Conservation (phyloP, 2,113 vertebrate species). For the Elaphurus davidianus region DNA sequence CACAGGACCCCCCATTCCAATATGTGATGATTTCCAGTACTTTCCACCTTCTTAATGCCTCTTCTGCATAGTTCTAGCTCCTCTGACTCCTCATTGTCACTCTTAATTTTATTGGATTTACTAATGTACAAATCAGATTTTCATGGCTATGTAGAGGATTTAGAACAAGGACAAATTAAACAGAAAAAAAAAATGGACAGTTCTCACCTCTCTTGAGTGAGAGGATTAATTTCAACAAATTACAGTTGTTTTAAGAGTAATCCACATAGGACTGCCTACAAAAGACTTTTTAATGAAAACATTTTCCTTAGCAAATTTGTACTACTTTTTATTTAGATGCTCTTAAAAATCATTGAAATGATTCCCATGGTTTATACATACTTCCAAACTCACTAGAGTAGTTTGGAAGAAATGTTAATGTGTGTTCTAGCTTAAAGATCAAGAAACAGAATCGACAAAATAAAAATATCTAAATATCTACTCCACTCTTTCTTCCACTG, state of each 20-base stretch:
- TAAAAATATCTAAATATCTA: background rate
- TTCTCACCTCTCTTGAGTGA: slow-evolving; percentile 2
- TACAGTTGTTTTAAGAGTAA: slow-evolving; percentile 14
- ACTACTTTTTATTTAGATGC: slow-evolving; percentile 15
- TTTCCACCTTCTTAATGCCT: background rate
- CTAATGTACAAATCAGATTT: background rate
- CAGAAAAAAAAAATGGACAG: background rate
- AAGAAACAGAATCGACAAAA: background rate
- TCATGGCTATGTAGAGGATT: background rate
- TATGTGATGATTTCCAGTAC: background rate
- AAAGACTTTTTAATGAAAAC: background rate
- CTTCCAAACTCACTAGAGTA: background rate
- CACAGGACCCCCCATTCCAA: background rate
- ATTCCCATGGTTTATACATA: background rate
- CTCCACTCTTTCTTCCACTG: background rate
- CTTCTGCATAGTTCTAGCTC: background rate
- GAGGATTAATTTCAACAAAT: slow-evolving; percentile 46
- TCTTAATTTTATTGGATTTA: background rate
- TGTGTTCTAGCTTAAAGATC: background rate
- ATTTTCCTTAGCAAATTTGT: background rate
- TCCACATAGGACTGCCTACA: background rate
- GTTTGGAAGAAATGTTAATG: background rate
- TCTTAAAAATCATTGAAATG: background rate
- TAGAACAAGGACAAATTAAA: slow-evolving; percentile 42
- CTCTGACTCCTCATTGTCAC: background rate